phyloP scores from a whole-genome alignment of 2,888 invertebrate genomes.

The Gnatocerus cornutus region DNA sequence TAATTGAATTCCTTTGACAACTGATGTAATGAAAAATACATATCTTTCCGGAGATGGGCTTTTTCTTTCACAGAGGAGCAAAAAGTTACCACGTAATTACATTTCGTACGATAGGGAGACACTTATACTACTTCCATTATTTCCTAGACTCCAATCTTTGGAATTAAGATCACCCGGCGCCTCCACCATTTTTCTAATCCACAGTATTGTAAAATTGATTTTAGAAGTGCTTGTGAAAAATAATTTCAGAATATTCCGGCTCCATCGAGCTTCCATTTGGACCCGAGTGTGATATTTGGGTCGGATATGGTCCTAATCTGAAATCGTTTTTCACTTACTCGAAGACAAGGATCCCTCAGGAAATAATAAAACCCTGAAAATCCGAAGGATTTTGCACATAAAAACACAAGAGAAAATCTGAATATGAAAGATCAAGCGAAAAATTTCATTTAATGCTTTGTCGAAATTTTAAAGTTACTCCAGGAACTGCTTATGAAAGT shows the following conservation, averaged over 20 bases:
- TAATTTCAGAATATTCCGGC: conserved; percentile 11
- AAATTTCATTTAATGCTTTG: conserved; percentile 22
- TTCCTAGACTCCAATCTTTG: no score
- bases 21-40: conserved; percentile 38
- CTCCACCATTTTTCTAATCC: background rate
- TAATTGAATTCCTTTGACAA: conserved; percentile 47
- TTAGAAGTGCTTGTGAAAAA: conserved; percentile 6
- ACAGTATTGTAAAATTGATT: background rate
- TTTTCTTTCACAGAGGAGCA: background rate
- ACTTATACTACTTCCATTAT: no score
- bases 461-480: background rate
- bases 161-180: background rate
- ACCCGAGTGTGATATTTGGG: conserved; percentile 19
- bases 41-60: conserved; percentile 1
- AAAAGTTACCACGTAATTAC: no score
- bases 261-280: conserved; percentile 9
- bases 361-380: conserved; percentile 39
- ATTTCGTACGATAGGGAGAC: no score
- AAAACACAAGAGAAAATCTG: conserved; percentile 34
- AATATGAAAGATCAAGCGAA: conserved; percentile 35
- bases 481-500: no score
- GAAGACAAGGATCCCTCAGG: conserved; percentile 43
- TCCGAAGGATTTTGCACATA: conserved; percentile 29
- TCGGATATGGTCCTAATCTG: conserved; percentile 31
- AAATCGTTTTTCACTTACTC: conserved; percentile 40